Conservation (phyloP, 2,797 vertebrate genomes). For the Helarctos malayanus region DNA sequence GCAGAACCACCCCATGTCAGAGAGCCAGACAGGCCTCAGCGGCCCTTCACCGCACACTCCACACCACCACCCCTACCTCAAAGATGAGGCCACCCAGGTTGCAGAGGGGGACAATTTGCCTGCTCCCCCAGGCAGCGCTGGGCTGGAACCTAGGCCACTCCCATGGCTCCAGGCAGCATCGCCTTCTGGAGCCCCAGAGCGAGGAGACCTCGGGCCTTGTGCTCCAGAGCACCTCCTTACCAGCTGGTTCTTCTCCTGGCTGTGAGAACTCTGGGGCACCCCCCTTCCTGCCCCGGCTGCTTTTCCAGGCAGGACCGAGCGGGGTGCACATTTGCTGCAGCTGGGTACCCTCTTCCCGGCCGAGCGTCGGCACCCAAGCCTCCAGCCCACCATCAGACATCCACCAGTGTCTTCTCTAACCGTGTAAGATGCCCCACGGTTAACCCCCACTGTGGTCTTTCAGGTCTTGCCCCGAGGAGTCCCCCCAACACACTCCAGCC, state of each 20-base stretch:
- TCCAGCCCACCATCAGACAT: background rate
- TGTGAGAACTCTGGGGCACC: background rate
- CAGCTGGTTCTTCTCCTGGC: background rate
- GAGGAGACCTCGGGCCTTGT: background rate
- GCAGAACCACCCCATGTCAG: background rate
- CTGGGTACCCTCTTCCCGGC: fast-evolving
- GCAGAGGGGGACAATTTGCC: background rate
- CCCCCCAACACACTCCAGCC: fast-evolving
- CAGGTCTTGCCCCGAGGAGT: too few species aligned
- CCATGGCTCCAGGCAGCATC: fast-evolving
- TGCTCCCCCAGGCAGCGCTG: background rate
- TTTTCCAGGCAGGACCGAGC: background rate
- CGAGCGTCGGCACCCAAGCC: background rate
- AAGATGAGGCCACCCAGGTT: background rate
- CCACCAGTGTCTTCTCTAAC: background rate
- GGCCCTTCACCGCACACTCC: background rate
- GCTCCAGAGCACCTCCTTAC: background rate
- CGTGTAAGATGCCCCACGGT: background rate
- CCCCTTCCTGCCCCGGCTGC: background rate
- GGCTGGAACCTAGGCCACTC: background rate
- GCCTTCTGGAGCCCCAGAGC: background rate
- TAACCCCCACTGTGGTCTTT: background rate
- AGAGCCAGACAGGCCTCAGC: background rate
- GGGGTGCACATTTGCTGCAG: background rate
- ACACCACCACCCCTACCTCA: background rate